Evolutionary conservation across 1,140 invertebrate genomes (phyloP).

Genomic region (Drosophila sucinea): DNA sequence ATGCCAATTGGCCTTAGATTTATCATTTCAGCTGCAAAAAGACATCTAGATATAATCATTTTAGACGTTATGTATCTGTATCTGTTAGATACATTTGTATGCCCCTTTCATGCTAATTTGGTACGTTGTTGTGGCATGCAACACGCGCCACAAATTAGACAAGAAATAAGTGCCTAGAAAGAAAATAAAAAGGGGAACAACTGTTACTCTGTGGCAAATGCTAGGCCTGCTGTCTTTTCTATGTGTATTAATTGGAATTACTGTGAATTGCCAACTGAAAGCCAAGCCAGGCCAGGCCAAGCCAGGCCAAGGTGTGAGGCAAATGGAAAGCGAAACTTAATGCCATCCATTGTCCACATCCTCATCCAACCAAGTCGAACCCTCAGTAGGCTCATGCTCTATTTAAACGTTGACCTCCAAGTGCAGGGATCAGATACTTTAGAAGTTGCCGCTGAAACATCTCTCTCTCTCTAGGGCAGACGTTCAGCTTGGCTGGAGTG

Average conservation of each 20-base stretch:
- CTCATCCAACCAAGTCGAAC: neutral
- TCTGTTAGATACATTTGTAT: slow-evolving; percentile 45
- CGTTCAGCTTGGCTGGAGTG: slow-evolving; percentile 27
- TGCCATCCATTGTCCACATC: slow-evolving; percentile 12
- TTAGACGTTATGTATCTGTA: slow-evolving; percentile 26
- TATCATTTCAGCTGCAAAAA: slow-evolving; percentile 57
- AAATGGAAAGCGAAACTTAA: slow-evolving; percentile 45
- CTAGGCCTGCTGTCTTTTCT: neutral
- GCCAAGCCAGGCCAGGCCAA: neutral
- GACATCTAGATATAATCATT: slow-evolving; percentile 54
- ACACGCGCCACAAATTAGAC: slow-evolving; percentile 68
- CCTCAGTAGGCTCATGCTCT: neutral
- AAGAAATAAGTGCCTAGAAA: slow-evolving; percentile 34
- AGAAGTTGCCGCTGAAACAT: slow-evolving; percentile 9
- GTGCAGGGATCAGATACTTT: slow-evolving; percentile 39
- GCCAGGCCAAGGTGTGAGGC: neutral
- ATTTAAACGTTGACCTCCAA: slow-evolving; percentile 33
- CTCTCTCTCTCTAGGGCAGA: slow-evolving; percentile 9
- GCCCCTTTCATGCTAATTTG: slow-evolving; percentile 58
- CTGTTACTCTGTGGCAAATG: neutral
- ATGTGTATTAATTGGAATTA: slow-evolving; percentile 66
- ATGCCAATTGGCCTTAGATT: slow-evolving; percentile 51
- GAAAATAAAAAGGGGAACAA: slow-evolving; percentile 5
- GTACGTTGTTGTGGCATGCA: slow-evolving; percentile 55
- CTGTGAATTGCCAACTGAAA: slow-evolving; percentile 46